These are phyloP conservation scores for Corynorhinus townsendii DNA, from an alignment of 2,113 vertebrate species.

Conservation along the genomic window DNA sequence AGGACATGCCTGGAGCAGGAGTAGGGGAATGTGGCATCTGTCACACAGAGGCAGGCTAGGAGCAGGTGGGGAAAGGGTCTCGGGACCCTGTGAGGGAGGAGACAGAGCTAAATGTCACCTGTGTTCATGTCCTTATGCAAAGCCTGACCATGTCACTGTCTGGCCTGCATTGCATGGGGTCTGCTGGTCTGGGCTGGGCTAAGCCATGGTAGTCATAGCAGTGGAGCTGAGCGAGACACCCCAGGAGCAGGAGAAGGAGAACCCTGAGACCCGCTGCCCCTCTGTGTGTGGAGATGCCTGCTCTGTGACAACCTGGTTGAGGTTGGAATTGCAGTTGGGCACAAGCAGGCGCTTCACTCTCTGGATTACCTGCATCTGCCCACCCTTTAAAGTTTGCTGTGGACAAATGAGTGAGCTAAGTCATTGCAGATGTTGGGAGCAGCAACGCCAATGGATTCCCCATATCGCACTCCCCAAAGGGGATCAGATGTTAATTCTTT, in stretches of 20 bases:
- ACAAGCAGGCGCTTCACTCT: neutral
- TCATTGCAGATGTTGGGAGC: neutral
- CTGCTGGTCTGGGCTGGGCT: neutral
- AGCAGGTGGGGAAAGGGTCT: too few species aligned
- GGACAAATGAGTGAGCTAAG: neutral
- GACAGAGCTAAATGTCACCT: neutral
- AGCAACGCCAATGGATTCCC: neutral
- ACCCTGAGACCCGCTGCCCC: neutral
- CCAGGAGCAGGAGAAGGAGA: neutral
- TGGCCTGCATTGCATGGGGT: neutral
- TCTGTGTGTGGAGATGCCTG: neutral
- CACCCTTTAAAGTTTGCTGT: neutral
- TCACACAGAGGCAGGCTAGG: neutral
- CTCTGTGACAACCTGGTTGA: neutral
- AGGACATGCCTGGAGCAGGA: neutral
- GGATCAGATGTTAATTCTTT: neutral
- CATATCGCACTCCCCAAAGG: neutral
- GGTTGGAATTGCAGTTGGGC: neutral
- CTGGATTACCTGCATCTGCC: neutral
- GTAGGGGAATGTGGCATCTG: neutral
- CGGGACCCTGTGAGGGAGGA: accelerated
- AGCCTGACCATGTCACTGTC: neutral
- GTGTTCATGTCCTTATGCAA: neutral
- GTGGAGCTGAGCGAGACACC: neutral
- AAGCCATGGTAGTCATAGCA: neutral